Evolutionary conservation across 2,113 vertebrate genomes (phyloP).

Genomic region (Garra rufa): DNA sequence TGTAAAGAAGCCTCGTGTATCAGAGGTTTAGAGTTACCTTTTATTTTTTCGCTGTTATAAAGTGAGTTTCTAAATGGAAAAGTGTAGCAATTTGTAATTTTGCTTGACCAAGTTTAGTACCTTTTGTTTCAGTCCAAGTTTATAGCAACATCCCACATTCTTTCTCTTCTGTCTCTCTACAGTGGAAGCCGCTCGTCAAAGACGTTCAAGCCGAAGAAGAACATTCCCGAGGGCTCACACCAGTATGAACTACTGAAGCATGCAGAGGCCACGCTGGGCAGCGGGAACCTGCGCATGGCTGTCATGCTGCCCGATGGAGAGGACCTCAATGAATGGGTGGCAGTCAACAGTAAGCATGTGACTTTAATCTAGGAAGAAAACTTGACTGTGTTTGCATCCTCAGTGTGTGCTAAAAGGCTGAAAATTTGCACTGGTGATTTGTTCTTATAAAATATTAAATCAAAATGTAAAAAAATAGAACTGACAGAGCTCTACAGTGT

Average conservation of each 20-base stretch:
- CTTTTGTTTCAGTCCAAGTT: not conserved
- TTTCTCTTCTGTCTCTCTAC: slow-evolving; percentile 35
- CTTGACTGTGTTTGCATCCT: not conserved
- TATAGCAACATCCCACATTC: not conserved
- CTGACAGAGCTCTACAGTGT: too few species aligned
- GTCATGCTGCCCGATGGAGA: slow-evolving; percentile 88
- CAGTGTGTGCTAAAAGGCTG: not conserved
- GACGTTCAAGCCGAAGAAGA: slow-evolving; percentile 91
- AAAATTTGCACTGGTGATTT: not conserved
- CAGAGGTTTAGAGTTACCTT: not conserved
- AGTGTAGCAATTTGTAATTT: not conserved
- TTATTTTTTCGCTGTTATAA: not conserved
- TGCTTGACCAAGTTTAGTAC: not conserved
- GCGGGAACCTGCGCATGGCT: slow-evolving; percentile 85
- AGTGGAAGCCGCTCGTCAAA: slow-evolving; percentile 87
- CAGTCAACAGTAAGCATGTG: slow-evolving; percentile 84
- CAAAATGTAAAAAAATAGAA: too few species aligned
- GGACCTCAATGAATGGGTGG: slow-evolving; percentile 87
- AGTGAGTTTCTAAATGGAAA: not conserved
- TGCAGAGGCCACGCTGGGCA: slow-evolving; percentile 85
- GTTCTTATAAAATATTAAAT: too few species aligned
- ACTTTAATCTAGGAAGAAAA: not conserved
- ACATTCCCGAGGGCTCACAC: slow-evolving; percentile 87
- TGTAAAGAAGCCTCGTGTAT: not conserved
- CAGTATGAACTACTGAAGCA: slow-evolving; percentile 88